A percentile compares a stretch with the other conserved stretches of the same genome.
These are phyloP conservation scores for Tetramorium parvispinum DNA, from an alignment of 1,140 invertebrate genomes.

Conservation along the genomic window DNA sequence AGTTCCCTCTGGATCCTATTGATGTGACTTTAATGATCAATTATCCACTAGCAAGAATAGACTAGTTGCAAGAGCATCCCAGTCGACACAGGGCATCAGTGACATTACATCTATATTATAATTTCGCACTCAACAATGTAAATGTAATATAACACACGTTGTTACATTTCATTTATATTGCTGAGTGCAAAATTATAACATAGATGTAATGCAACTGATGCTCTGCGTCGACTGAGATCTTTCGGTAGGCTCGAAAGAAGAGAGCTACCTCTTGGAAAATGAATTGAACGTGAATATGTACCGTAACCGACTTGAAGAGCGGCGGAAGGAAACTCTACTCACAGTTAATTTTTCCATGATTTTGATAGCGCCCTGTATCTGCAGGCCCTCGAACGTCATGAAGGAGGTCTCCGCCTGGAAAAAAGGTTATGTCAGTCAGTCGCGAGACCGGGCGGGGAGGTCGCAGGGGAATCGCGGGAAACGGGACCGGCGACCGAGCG, in stretches of 20 bases:
- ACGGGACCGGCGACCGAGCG: too few species aligned
- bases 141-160: too few species aligned
- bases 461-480: background rate
- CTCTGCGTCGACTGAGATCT: too few species aligned
- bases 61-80: background rate
- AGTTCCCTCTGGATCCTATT: background rate
- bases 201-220: too few species aligned
- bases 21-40: too few species aligned
- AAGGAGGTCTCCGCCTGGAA: constrained; percentile 94
- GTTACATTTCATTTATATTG: too few species aligned
- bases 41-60: background rate
- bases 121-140: too few species aligned
- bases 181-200: too few species aligned
- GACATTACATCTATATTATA: too few species aligned
- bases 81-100: too few species aligned
- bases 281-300: background rate
- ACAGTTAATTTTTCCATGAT: constrained; percentile 98
- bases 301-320: background rate
- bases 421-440: constrained; percentile 76
- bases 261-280: background rate
- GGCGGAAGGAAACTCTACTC: constrained; percentile 82
- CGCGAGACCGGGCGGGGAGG: background rate
- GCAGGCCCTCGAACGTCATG: constrained; percentile 97
- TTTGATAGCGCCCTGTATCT: constrained; percentile 95
- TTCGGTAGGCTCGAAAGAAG: too few species aligned